These are phyloP conservation scores for Rallus limicola DNA, from an alignment of 2,113 vertebrate species.

Conservation along the genomic window DNA sequence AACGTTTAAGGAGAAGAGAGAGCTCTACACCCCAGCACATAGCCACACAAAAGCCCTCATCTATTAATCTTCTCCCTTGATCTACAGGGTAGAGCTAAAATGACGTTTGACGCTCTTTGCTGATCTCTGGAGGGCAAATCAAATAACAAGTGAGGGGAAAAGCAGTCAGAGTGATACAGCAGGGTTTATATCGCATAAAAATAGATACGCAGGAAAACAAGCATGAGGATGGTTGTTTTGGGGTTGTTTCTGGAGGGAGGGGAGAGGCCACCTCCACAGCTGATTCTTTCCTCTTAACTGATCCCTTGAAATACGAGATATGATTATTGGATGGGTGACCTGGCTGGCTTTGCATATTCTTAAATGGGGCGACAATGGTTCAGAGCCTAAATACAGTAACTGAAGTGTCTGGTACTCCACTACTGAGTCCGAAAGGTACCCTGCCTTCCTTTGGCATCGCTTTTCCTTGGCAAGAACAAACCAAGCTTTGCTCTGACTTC, in stretches of 20 bases:
- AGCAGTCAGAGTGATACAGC: slow-evolving; percentile 21
- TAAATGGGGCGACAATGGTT: neutral
- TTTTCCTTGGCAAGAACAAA: neutral
- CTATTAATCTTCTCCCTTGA: slow-evolving; percentile 62
- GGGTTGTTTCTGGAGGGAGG: neutral
- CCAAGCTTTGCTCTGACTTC: neutral
- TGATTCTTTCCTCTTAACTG: neutral
- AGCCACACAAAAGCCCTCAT: slow-evolving; percentile 6
- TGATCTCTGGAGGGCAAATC: slow-evolving; percentile 72
- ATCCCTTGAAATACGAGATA: neutral
- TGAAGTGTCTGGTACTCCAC: neutral
- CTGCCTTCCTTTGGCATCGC: accelerated
- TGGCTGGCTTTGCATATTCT: neutral
- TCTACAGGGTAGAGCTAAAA: slow-evolving; percentile 41
- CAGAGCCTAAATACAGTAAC: neutral
- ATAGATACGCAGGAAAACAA: neutral
- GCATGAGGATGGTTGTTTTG: neutral
- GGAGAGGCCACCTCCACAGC: neutral
- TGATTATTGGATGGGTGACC: neutral
- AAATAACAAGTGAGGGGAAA: slow-evolving; percentile 58
- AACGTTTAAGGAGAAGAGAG: neutral
- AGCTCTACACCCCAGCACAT: neutral
- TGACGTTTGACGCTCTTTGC: slow-evolving; percentile 50
- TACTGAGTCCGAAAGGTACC: accelerated
- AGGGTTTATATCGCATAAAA: neutral